Conservation (phyloP, 2,888 invertebrate species). For the Buathra laborator region DNA sequence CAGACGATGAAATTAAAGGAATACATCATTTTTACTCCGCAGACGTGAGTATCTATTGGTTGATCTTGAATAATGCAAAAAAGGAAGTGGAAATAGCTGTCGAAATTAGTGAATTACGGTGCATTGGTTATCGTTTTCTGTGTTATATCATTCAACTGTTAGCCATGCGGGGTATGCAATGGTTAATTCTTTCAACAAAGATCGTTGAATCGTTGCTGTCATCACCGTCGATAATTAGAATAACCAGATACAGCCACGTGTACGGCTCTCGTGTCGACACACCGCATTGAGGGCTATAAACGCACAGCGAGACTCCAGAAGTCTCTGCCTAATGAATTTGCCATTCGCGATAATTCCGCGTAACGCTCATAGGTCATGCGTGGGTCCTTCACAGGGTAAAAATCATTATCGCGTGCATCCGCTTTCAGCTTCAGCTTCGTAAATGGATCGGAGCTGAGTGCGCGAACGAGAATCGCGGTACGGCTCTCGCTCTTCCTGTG, state of each 20-base stretch:
- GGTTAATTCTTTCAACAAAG: not conserved
- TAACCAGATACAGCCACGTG: not conserved
- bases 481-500: slow-evolving; percentile 21
- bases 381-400: slow-evolving; percentile 66
- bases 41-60: too few species aligned
- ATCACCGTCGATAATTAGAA: slow-evolving; percentile 30
- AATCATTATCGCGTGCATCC: slow-evolving; percentile 66
- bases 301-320: slow-evolving; percentile 25
- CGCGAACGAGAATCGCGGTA: slow-evolving; percentile 40
- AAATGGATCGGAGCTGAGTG: slow-evolving; percentile 50
- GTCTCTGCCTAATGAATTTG: slow-evolving; percentile 51
- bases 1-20: too few species aligned
- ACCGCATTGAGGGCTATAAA: not conserved
- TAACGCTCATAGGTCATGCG: slow-evolving; percentile 70
- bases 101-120: too few species aligned
- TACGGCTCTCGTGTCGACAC: not conserved
- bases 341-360: slow-evolving; percentile 58
- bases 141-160: too few species aligned
- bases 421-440: slow-evolving; percentile 65
- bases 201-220: not conserved
- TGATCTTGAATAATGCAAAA: too few species aligned
- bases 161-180: not conserved
- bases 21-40: too few species aligned
- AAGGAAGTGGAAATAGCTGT: too few species aligned
- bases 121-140: too few species aligned